Percentiles rank a stretch among this genome's conserved stretches.
Conservation (phyloP, 92 coral and sea anemone genomes). For the Galaxea fascicularis region DNA sequence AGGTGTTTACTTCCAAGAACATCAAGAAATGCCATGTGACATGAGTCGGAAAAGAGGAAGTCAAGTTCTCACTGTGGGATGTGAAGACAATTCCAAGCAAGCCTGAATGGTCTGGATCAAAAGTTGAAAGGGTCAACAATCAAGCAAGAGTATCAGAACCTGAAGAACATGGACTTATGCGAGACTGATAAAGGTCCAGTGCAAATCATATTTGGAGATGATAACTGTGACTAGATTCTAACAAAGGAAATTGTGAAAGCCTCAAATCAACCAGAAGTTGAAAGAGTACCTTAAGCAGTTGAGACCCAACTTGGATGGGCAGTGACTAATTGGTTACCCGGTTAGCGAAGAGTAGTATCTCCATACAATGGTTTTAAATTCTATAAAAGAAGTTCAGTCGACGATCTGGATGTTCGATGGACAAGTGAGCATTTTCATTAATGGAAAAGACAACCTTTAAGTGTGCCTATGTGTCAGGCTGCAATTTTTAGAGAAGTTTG, state of each 20-base stretch:
- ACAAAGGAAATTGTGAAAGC: conserved; percentile 40
- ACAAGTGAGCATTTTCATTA: not conserved
- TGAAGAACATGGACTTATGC: conserved; percentile 23
- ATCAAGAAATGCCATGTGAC: too few species aligned
- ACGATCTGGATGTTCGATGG: conserved; percentile 3
- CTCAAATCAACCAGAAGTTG: not conserved
- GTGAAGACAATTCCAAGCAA: conserved; percentile 25
- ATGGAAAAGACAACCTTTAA: not conserved
- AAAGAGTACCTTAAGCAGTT: conserved; percentile 35
- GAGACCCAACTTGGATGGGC: conserved; percentile 42
- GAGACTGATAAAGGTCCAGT: conserved; percentile 35
- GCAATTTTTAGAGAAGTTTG: too few species aligned
- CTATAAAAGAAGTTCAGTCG: too few species aligned
- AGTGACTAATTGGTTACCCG: not conserved
- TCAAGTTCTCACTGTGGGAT: conserved; percentile 22
- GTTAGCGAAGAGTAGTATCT: too few species aligned
- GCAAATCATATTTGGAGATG: conserved; percentile 25
- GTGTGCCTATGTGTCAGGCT: too few species aligned
- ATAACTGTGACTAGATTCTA: conserved; percentile 39
- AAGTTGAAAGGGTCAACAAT: conserved; percentile 36
- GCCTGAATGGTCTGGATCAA: conserved; percentile 29
- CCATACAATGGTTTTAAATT: too few species aligned
- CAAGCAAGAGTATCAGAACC: conserved; percentile 11
- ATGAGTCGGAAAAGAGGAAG: not conserved
- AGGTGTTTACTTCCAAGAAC: too few species aligned